These are phyloP conservation scores for Falco novaeseelandiae DNA, from an alignment of 2,797 vertebrate species.

Conservation along the genomic window DNA sequence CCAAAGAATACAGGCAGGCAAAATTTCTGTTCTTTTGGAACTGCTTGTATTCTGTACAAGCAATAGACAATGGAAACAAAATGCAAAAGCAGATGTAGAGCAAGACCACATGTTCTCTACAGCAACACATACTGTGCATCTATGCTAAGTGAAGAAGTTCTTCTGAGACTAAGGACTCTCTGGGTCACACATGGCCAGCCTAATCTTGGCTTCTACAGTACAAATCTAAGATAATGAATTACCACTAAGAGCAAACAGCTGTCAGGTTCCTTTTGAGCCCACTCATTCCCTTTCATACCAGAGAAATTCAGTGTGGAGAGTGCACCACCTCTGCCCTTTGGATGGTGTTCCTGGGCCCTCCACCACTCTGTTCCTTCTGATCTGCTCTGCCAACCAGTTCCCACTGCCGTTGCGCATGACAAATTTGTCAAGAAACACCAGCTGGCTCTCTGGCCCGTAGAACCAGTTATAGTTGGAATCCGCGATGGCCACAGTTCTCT, in stretches of 20 bases:
- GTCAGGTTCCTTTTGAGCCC: background rate
- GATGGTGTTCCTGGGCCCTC: conserved; percentile 92
- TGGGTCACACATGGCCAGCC: background rate
- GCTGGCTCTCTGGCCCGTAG: conserved; percentile 97
- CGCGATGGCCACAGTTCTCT: conserved; percentile 93
- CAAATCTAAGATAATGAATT: background rate
- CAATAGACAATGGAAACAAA: background rate
- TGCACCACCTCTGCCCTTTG: conserved; percentile 97
- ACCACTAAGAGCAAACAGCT: background rate
- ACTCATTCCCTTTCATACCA: conserved; percentile 82
- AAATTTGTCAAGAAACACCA: conserved; percentile 95
- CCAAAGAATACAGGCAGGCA: background rate
- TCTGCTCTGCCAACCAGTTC: conserved; percentile 94
- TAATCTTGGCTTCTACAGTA: rapidly evolving
- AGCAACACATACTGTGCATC: background rate
- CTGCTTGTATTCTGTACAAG: background rate
- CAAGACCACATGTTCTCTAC: background rate
- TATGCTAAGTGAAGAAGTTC: background rate
- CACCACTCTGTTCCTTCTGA: conserved; percentile 88
- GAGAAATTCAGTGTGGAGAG: conserved; percentile 97
- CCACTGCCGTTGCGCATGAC: conserved; percentile 97
- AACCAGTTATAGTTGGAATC: conserved; percentile 99
- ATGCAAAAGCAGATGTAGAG: background rate
- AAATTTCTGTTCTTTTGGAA: background rate
- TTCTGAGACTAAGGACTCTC: background rate